Percentiles rank a stretch among this genome's conserved stretches.
Evolutionary conservation across 92 coral and sea anemone genomes (phyloP).

Genomic region (Nematostella vectensis): DNA sequence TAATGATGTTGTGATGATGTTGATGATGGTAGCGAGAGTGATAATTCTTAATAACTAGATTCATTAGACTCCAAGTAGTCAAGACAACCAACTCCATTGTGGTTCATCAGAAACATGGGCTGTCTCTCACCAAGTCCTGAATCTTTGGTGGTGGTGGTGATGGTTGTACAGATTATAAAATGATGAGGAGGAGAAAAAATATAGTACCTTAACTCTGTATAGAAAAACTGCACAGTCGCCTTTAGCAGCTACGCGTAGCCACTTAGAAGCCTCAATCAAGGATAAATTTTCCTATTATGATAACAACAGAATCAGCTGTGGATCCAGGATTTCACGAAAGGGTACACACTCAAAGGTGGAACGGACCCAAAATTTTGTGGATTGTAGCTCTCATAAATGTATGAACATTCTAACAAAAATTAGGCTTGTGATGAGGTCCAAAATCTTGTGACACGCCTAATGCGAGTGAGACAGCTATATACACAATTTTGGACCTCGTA

Average conservation of each 20-base stretch:
- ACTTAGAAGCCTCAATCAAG: constrained; percentile 66
- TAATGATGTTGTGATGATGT: too few species aligned
- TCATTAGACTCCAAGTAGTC: too few species aligned
- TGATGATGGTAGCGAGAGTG: too few species aligned
- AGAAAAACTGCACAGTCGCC: constrained; percentile 87
- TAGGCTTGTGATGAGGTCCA: too few species aligned
- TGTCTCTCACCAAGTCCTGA: too few species aligned
- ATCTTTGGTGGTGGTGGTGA: background rate
- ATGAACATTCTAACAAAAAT: too few species aligned
- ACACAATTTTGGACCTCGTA: too few species aligned
- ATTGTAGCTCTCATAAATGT: background rate
- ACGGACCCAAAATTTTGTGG: background rate
- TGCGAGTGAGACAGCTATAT: background rate
- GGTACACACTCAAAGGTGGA: background rate
- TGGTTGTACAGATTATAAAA: background rate
- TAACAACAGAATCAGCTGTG: too few species aligned
- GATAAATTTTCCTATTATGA: constrained; percentile 95
- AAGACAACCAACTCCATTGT: too few species aligned
- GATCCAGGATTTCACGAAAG: too few species aligned
- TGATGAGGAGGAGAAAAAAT: background rate
- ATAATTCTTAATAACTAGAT: too few species aligned
- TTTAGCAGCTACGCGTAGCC: constrained; percentile 77
- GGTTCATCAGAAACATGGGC: too few species aligned
- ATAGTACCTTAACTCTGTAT: constrained; percentile 67
- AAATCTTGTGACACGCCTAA: background rate